These are phyloP conservation scores for Gopherus evgoodei DNA, from an alignment of 2,113 vertebrate species.

Conservation along the genomic window DNA sequence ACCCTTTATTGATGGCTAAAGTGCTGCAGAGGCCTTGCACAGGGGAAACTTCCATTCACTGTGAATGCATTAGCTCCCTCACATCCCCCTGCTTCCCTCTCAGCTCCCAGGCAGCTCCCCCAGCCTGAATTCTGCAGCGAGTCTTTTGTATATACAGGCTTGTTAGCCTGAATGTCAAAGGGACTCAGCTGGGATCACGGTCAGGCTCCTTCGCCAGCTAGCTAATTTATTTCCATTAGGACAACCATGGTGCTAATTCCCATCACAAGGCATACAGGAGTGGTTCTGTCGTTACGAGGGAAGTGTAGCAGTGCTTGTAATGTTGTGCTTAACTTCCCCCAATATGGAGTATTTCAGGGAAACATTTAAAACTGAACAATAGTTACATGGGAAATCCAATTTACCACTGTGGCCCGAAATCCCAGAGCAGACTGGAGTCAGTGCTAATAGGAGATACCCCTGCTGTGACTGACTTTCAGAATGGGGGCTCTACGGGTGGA, in stretches of 20 bases:
- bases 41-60: neutral
- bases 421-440: neutral
- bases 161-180: accelerated
- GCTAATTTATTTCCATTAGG: neutral
- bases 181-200: neutral
- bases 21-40: neutral
- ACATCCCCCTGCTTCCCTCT: neutral
- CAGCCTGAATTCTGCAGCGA: accelerated
- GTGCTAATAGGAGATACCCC: neutral
- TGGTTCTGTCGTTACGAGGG: neutral
- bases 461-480: neutral
- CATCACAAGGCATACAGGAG: neutral
- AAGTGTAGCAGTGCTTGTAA: neutral
- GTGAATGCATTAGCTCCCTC: neutral
- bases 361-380: neutral
- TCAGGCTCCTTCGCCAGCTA: neutral
- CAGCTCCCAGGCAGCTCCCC: neutral
- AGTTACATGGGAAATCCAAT: conserved; percentile 20
- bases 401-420: conserved; percentile 10
- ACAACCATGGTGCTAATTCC: neutral
- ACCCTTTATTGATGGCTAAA: neutral
- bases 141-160: accelerated
- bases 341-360: neutral
- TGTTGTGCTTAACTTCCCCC: neutral
- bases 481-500: neutral